A percentile compares a stretch with the other conserved stretches of the same genome.
phyloP scores from a whole-genome alignment of 2,888 invertebrate species.

The Portevinia maculata region DNA sequence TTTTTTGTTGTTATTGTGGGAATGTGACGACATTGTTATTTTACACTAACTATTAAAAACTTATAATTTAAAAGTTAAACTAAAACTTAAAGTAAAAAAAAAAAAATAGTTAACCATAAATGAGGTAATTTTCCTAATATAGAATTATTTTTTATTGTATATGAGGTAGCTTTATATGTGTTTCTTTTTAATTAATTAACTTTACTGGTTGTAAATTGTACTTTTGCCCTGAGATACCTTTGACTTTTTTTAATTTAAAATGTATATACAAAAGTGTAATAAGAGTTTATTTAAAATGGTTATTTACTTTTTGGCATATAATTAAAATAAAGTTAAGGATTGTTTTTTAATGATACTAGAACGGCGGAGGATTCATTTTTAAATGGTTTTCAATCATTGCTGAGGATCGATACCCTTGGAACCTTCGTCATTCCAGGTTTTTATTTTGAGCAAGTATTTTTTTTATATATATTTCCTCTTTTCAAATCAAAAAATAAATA shows the following conservation, averaged over 20 bases:
- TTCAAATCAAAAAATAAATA: conserved; percentile 22
- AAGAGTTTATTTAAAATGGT: conserved; percentile 36
- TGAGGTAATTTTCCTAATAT: conserved; percentile 79
- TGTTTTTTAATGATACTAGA: conserved; percentile 6
- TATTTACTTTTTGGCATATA: conserved; percentile 55
- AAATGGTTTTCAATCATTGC: not conserved
- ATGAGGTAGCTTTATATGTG: conserved; percentile 78
- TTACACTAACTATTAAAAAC: conserved; percentile 41
- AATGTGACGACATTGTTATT: conserved; percentile 65
- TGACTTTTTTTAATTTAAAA: conserved; percentile 71
- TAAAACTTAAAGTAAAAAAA: conserved; percentile 33
- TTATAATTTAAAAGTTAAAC: conserved; percentile 30
- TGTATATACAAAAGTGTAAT: conserved; percentile 57
- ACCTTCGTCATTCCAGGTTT: conserved; percentile 23
- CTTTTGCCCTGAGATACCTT: conserved; percentile 83
- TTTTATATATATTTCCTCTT: conserved; percentile 48
- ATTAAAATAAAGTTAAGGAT: conserved; percentile 21
- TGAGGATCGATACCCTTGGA: not conserved
- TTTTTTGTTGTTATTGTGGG: conserved; percentile 40
- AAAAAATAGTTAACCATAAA: conserved; percentile 44
- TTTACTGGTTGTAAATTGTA: conserved; percentile 80
- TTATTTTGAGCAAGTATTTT: conserved; percentile 77
- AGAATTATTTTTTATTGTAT: conserved; percentile 78
- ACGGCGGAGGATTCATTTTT: conserved; percentile 19
- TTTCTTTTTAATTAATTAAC: conserved; percentile 66